Evolutionary conservation across 2,113 vertebrate species (phyloP).

Genomic region (Nyctibius bracteatus): DNA sequence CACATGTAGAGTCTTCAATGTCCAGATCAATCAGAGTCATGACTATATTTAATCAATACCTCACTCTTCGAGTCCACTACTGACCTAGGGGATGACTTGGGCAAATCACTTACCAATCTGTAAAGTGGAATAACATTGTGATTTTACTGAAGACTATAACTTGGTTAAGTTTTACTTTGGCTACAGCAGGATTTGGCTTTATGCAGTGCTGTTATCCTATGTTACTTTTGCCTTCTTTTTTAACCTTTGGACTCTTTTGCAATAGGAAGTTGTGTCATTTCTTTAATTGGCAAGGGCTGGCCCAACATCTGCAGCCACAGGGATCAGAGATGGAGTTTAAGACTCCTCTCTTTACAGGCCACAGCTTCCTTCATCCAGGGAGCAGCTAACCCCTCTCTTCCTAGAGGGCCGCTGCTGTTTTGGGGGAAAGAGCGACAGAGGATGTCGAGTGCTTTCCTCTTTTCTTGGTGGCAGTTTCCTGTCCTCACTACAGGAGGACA

Average conservation of each 20-base stretch:
- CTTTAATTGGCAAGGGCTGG: background rate
- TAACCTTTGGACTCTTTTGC: conserved; percentile 23
- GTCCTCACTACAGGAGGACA: background rate
- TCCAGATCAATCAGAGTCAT: background rate
- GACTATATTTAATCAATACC: background rate
- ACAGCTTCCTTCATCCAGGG: background rate
- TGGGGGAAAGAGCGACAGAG: background rate
- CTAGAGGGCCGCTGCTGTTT: background rate
- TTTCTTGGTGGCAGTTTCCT: background rate
- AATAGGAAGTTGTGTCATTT: conserved; percentile 19
- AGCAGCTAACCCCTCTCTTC: background rate
- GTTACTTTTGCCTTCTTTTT: conserved; percentile 1
- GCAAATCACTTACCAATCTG: background rate
- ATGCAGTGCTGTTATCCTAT: background rate
- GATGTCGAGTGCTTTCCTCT: background rate
- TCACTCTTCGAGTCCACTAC: background rate
- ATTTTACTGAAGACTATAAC: background rate
- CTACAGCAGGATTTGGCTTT: background rate
- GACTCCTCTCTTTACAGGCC: background rate
- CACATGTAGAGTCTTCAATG: background rate
- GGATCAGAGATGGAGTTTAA: background rate
- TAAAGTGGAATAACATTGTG: background rate
- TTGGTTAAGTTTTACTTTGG: background rate
- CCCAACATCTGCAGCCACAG: background rate
- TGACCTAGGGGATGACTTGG: background rate